Evolutionary conservation across 2,113 vertebrate species (phyloP), one percentile per base, ranked within the genome.

Genomic region (Crotalus helleri): DNA sequence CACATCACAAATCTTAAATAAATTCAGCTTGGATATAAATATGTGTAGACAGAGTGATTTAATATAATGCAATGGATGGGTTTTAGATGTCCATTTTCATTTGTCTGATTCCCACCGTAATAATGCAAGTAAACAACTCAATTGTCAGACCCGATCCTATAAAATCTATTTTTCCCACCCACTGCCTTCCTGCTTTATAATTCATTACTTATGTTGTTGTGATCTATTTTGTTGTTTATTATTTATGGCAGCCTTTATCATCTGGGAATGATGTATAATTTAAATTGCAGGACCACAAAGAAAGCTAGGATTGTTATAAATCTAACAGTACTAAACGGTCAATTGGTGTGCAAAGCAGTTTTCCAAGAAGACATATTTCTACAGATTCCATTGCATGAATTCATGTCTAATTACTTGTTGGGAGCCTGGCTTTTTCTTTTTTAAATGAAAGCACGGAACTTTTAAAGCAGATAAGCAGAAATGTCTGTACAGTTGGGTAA

Each of bases 221-320:
- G 94, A 95, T 95, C 94, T 93, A 74, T 94, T 95, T 91, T 95
- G 88, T 93, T 94, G 94, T 94, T 94, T 92, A 95, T 92, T 95
- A 96, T 92, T 95, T 95, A 97, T 95, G 92, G 94, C 86, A 94
- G 93, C 91, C 92, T 96, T 97, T 96, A 96, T 94, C 19, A 87
- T 94, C 96, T 96, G 94, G 90, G 88, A 89, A 91, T 94, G 93
- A 95, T 94, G 96, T 97, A 96, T 96, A 96, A 96, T 96, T 92
- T 69, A 90, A 61, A 90, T 92, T 94, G 94, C 93, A 95, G 94
- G 96, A 97, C 96, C 94, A 92, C 94, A 95, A 94, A 96, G 96
- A 97, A 96, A 94, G 96, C 69, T 96, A 96, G 90, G 94, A 97
- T 97, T 97, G 96, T 94, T 93, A 94, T 95, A 96, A 96, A 97